Evolutionary conservation across 2,888 invertebrate genomes (phyloP).

Genomic region (Omphaloscelis lunosa): DNA sequence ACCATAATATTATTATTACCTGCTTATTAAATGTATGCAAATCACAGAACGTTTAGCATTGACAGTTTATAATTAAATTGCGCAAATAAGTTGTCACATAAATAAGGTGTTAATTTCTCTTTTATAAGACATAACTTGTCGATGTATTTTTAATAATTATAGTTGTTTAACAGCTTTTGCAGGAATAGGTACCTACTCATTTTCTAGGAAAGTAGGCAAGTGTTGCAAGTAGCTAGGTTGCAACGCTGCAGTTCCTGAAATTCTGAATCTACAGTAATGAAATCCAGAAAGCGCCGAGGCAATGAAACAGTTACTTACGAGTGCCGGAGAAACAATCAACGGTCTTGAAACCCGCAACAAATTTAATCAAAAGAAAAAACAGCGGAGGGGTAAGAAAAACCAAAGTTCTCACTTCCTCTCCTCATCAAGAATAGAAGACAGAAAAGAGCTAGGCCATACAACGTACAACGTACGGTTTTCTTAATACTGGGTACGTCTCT

Average conservation of each 20-base stretch:
- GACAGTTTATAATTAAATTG: slow-evolving; percentile 24
- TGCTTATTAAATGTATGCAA: not conserved
- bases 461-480: no score
- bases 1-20: not conserved
- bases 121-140: slow-evolving; percentile 30
- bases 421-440: not conserved
- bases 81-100: slow-evolving; percentile 29
- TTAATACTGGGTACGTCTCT: not conserved
- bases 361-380: no score
- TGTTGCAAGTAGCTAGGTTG: not conserved
- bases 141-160: slow-evolving; percentile 39
- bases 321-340: no score
- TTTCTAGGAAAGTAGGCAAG: slow-evolving; percentile 28
- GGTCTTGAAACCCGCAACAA: no score
- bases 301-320: no score
- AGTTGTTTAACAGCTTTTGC: not conserved
- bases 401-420: not conserved
- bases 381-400: not conserved
- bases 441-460: not conserved
- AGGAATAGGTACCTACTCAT: not conserved
- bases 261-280: no score
- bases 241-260: no score
- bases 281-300: no score
- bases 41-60: slow-evolving; percentile 22
- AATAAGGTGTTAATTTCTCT: slow-evolving; percentile 29